A percentile compares a stretch with the other conserved stretches of the same genome.
Evolutionary conservation across 2,888 invertebrate species (phyloP).

Genomic region (Trichopoda pennipes): DNA sequence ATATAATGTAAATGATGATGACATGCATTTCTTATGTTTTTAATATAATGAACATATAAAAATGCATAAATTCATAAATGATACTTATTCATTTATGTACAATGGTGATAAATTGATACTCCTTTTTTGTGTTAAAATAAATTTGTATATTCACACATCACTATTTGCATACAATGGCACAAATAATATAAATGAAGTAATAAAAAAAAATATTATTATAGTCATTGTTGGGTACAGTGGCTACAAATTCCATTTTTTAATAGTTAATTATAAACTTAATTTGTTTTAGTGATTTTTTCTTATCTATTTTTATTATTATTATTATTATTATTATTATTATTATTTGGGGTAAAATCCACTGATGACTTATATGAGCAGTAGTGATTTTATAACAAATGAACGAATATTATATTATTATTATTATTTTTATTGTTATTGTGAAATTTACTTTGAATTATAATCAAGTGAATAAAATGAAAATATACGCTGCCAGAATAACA

Average conservation of each 20-base stretch:
- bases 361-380: too few species aligned
- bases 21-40: slow-evolving; percentile 57
- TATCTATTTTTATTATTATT: too few species aligned
- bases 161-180: slow-evolving; percentile 1
- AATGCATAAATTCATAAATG: slow-evolving; percentile 55
- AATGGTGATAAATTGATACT: slow-evolving; percentile 6
- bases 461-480: too few species aligned
- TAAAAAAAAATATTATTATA: slow-evolving; percentile 18
- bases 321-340: too few species aligned
- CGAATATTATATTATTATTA: too few species aligned
- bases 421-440: too few species aligned
- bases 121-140: background rate
- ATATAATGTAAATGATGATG: slow-evolving; percentile 44
- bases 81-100: slow-evolving; percentile 30
- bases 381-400: too few species aligned
- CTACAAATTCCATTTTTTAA: background rate
- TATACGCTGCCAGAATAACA: too few species aligned
- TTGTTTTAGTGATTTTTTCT: too few species aligned
- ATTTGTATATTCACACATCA: background rate
- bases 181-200: slow-evolving; percentile 19
- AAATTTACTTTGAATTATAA: too few species aligned
- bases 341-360: too few species aligned
- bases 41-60: slow-evolving; percentile 54
- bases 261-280: too few species aligned
- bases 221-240: background rate